phyloP scores from a whole-genome alignment of 1,140 invertebrate species.

The Neocloeon triangulifer region DNA sequence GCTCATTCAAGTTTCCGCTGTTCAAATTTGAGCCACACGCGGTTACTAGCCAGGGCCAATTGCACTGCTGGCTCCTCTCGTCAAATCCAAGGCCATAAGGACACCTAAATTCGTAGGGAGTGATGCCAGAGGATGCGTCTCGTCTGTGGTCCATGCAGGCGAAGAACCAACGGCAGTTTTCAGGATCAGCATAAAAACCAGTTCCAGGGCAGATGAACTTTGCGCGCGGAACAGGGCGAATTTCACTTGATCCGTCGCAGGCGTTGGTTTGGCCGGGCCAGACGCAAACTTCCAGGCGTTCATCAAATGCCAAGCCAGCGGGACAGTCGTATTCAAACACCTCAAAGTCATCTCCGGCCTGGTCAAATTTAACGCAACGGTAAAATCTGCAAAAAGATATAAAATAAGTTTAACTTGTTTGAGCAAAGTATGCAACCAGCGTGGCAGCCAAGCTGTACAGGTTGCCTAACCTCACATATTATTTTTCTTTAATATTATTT shows the following conservation, averaged over 20 bases:
- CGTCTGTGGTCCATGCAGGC: constrained; percentile 53
- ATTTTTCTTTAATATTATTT: constrained; percentile 3
- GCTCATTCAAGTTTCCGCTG: no score
- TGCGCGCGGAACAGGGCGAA: constrained; percentile 37
- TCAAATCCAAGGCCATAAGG: constrained; percentile 64
- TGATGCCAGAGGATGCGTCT: constrained; percentile 23
- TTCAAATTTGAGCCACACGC: no score
- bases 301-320: constrained; percentile 55
- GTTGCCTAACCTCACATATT: not conserved
- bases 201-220: constrained; percentile 35
- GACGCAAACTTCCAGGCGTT: constrained; percentile 53
- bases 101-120: constrained; percentile 61
- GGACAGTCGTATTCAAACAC: constrained; percentile 70
- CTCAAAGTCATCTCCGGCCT: constrained; percentile 44
- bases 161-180: constrained; percentile 71
- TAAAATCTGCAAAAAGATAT: constrained; percentile 32
- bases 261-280: constrained; percentile 53
- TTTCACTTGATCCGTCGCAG: constrained; percentile 48
- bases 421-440: not conserved
- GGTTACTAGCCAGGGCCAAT: constrained; percentile 61
- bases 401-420: not conserved
- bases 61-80: constrained; percentile 40
- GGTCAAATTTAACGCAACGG: constrained; percentile 60
- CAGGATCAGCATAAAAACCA: constrained; percentile 56
- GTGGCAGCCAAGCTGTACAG: not conserved